Base-by-base conservation (phyloP, 2,797 vertebrate genomes). In the Scyliorhinus canicula region DNA sequence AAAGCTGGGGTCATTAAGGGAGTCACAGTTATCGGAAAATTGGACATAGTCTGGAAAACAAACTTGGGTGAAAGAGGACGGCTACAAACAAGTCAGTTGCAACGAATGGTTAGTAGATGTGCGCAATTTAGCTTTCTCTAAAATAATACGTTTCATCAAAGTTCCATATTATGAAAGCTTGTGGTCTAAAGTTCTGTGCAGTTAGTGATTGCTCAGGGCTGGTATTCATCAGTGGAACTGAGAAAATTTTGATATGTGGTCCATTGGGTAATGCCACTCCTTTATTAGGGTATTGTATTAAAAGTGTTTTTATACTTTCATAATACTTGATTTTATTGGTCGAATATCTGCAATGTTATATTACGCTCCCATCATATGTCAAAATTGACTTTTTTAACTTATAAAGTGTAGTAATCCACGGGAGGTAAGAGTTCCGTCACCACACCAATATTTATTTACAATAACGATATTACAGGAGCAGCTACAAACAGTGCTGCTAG, bases 31-130 rank as follows among this genome's bases (percentile, higher is more conserved):
- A 99, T 99, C 21, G 99, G 99, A 74, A 99, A 99, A 96, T 96
- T 99, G 24, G 99, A 99, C 96, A 99, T 99, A 24, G 99, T 99
- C 1, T 99, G 99, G 99, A 99, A 99, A 97, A 99, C 99, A 95
- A 99, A 99, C 93, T 97, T 99, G 19, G 99, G 99, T 95, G 99
- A 99, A 97, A 97, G 98, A 95, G 99, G 99, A 96, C 97, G 99
- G 95, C 96, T 99, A 93, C 99, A 99, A 97, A 99, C 99, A 95
- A 99, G 99, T 95, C 99, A 99, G 95, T 98, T 99, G 7, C 99
- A 99, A 95, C 98, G 99, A 97, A 99, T 99, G 99, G 99, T 99
- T 96, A 96, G 97, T 96, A 74, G 93, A 67, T 85, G 86, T 67
- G 79, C 28, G 55, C 77, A 84, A 65, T 50, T 35, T 65, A 55